phyloP scores from a whole-genome alignment of 2,797 vertebrate species.

The Pseudopleuronectes americanus region DNA sequence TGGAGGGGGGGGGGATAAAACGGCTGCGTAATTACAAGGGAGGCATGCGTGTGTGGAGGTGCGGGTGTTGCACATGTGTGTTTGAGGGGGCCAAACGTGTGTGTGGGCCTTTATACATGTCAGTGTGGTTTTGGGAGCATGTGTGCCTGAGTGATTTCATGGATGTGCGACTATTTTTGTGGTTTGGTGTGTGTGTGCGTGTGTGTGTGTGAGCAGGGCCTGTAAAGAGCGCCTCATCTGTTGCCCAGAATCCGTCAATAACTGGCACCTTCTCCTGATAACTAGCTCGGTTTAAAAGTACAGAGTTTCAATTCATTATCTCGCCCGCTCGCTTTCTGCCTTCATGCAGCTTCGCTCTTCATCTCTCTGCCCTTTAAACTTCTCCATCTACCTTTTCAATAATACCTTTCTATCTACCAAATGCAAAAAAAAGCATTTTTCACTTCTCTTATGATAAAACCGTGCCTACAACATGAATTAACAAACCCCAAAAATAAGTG shows the following conservation, averaged over 20 bases:
- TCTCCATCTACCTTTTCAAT: background rate
- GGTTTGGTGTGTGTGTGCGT: constrained; percentile 29
- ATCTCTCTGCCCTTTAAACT: constrained; percentile 16
- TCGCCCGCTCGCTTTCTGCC: background rate
- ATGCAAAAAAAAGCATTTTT: background rate
- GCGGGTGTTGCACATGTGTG: constrained; percentile 55
- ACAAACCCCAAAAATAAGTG: too few relatives aligned
- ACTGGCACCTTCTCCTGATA: constrained; percentile 68
- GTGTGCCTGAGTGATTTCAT: constrained; percentile 30
- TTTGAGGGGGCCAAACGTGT: constrained; percentile 27
- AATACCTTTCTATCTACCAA: background rate
- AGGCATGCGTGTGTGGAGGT: constrained; percentile 32
- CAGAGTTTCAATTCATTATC: constrained; percentile 54
- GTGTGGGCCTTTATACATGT: constrained; percentile 24
- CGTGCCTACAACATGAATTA: background rate
- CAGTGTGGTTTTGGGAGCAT: constrained; percentile 40
- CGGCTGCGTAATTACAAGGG: constrained; percentile 54
- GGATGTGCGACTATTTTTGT: constrained; percentile 34
- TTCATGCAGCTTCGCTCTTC: constrained; percentile 1
- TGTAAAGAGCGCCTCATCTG: constrained; percentile 66
- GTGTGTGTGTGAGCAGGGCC: constrained; percentile 45
- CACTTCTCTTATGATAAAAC: background rate
- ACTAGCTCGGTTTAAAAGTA: constrained; percentile 60
- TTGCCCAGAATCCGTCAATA: constrained; percentile 74
- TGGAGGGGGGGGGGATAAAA: constrained; percentile 54